Base-by-base conservation (phyloP, 2,113 vertebrate genomes). In the Rhombomys opimus region DNA sequence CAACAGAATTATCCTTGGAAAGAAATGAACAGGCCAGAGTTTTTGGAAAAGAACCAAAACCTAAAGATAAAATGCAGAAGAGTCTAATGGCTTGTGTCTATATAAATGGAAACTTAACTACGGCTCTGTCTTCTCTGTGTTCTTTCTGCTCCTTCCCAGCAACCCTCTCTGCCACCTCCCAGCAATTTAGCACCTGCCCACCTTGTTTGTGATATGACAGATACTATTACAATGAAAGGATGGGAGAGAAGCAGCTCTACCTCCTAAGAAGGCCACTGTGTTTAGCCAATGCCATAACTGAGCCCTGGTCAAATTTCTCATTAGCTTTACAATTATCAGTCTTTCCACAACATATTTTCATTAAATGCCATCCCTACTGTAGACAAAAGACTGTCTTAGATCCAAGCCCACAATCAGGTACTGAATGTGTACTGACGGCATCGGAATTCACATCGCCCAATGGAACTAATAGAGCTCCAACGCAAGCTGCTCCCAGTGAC, bases 91-190 rank as follows among this genome's bases (percentile, higher is more conserved):
- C 96, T 96, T 54, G n/a, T 5, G 94, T 85, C 90, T 86, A 76
- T 59, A 90, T 87, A 93, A 96, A 97, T 8, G 38, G 94, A 77
- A 98, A 76, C 89, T 98, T 97, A 95, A 93, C 72, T 80, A 72
- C 96, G 96, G 89, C 76, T 93, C 61, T 5, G 1, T 89, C 80
- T 90, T 80, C 68, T 14, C 54, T 63, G 0, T 13, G 75, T 27
- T 80, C 59, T 84, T 75, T 90, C 65, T 70, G 27, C 20, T 41
- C 27, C 57, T 84, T 14, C 65, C 67, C 50, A n/a, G 15, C 63
- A 52, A 41, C 30, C 85, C n/a, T 87, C 25, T 35, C 35, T 72
- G 59, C 67, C 38, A 67, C 59, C 38, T 87, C 76, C 89, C 77
- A 50, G 35, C 25, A 97, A 91, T 77, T 94, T 11, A 22, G 2